Conservation (phyloP, 2,113 vertebrate genomes). For the Psammodynastes pulverulentus region DNA sequence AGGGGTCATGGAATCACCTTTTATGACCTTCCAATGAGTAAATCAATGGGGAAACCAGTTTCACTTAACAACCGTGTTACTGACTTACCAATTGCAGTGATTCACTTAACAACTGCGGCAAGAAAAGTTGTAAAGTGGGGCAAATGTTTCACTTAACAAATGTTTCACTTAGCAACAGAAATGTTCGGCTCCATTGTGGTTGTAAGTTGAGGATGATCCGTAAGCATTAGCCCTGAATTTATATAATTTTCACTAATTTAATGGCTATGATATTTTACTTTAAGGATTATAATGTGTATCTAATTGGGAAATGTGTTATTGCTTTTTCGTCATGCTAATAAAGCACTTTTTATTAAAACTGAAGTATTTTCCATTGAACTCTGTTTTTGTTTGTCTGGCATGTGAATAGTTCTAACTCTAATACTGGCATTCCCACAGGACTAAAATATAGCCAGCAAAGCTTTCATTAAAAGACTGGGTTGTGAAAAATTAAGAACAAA, state of each 20-base stretch:
- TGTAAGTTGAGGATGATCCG: neutral
- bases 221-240: neutral
- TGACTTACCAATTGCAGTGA: neutral
- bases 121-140: neutral
- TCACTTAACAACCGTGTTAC: neutral
- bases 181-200: neutral
- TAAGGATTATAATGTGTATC: neutral
- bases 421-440: slow-evolving; percentile 39
- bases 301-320: neutral
- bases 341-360: slow-evolving; percentile 11
- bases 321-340: neutral
- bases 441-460: slow-evolving; percentile 35
- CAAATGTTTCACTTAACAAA: neutral
- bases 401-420: slow-evolving; percentile 41
- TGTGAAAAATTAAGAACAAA: slow-evolving; percentile 56
- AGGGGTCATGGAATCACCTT: neutral
- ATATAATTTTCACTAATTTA: neutral
- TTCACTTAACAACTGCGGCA: neutral
- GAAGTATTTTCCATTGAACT: slow-evolving; percentile 21
- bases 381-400: slow-evolving; percentile 45
- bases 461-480: slow-evolving; percentile 45
- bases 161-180: neutral
- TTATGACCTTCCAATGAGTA: neutral
- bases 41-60: neutral
- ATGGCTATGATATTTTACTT: neutral